A percentile compares a stretch with the other conserved stretches of the same genome.
These are phyloP conservation scores for Chironomus striatipennis DNA, from an alignment of 1,140 invertebrate genomes.

Conservation along the genomic window DNA sequence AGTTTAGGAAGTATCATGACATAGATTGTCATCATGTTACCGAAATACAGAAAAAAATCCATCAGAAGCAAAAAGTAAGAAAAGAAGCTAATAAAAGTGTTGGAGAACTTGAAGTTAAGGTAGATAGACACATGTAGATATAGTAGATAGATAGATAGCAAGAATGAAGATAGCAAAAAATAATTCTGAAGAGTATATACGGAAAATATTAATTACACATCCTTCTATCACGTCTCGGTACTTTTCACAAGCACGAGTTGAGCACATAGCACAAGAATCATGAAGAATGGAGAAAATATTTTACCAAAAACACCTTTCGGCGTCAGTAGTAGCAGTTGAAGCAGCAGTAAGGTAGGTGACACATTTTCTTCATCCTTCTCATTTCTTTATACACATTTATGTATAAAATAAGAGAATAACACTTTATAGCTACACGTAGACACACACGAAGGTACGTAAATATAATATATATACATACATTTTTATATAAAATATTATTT, in stretches of 20 bases:
- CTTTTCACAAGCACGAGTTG: constrained; percentile 1
- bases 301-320: not conserved
- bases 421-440: not conserved
- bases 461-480: too few relatives aligned
- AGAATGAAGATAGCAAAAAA: too few relatives aligned
- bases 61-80: too few relatives aligned
- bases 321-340: not conserved
- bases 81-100: too few relatives aligned
- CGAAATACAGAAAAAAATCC: too few relatives aligned
- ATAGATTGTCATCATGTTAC: too few relatives aligned
- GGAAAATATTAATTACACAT: constrained; percentile 14
- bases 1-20: too few relatives aligned
- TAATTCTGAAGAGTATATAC: not conserved
- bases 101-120: not conserved
- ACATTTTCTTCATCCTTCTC: constrained; percentile 4
- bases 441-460: not conserved
- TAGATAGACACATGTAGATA: not conserved
- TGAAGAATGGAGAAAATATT: not conserved
- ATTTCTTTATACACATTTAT: not conserved
- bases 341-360: not conserved
- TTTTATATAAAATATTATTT: too few relatives aligned
- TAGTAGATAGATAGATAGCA: not conserved
- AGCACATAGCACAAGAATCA: constrained; percentile 12
- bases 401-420: not conserved
- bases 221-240: constrained; percentile 11